Conservation (phyloP, 2,888 invertebrate species). For the Cantharis lateralis region DNA sequence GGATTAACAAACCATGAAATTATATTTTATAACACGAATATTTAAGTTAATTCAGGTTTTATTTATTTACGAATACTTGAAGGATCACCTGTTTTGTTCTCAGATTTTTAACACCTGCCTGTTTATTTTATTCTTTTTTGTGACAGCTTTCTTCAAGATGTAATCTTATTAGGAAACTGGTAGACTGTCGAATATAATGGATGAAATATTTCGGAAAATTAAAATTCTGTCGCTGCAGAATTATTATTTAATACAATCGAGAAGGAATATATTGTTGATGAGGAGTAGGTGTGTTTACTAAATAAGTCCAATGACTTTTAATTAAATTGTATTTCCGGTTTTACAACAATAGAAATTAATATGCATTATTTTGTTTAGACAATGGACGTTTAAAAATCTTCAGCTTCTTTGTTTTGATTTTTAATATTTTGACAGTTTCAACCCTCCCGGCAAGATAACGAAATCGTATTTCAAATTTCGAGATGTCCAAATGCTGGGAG, state of each 20-base stretch:
- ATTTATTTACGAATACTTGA: background rate
- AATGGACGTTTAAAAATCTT: background rate
- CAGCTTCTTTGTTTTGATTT: background rate
- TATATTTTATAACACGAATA: background rate
- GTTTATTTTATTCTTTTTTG: background rate
- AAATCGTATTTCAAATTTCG: background rate
- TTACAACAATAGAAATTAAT: background rate
- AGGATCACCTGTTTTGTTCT: background rate
- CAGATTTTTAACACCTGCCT: background rate
- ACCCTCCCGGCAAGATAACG: background rate
- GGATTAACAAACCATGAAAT: background rate
- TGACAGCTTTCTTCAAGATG: background rate
- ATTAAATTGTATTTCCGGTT: background rate
- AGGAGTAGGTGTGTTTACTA: background rate
- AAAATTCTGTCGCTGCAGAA: background rate
- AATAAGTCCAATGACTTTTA: background rate
- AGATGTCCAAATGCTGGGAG: background rate
- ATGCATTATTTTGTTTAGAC: background rate
- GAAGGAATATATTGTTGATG: background rate
- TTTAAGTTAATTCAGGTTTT: background rate
- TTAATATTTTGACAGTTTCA: background rate
- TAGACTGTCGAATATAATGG: background rate
- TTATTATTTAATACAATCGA: background rate
- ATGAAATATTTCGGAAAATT: background rate
- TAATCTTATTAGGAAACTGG: background rate